A percentile compares a stretch with the other conserved stretches of the same genome.
Conservation (phyloP, 2,888 invertebrate species). For the Lamellibrachia satsuma region DNA sequence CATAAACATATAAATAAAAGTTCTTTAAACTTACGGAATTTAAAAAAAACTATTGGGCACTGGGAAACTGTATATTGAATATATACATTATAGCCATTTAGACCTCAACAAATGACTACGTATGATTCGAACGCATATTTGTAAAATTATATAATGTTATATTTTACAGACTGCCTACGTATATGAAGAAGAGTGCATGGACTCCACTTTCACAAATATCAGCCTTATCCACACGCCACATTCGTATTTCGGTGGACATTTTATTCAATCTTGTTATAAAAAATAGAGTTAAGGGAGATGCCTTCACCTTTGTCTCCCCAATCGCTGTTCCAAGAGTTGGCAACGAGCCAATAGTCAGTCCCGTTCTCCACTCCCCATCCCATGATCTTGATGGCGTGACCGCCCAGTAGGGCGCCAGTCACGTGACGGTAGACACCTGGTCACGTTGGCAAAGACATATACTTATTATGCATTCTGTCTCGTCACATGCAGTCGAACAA, state of each 20-base stretch:
- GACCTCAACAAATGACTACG: no score
- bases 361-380: constrained; percentile 88
- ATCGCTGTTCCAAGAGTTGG: constrained; percentile 92
- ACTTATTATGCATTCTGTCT: not conserved
- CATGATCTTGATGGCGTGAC: constrained; percentile 86
- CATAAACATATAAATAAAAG: no score
- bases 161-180: no score
- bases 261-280: not conserved
- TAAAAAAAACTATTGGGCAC: no score
- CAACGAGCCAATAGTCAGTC: constrained; percentile 83
- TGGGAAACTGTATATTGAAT: no score
- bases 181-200: no score
- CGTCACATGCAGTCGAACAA: not conserved
- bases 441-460: not conserved
- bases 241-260: not conserved
- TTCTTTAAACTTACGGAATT: not conserved
- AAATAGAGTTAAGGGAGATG: not conserved
- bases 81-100: no score
- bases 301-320: constrained; percentile 79
- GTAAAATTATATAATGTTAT: no score
- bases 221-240: no score
- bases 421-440: constrained; percentile 80
- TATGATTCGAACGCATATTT: no score
- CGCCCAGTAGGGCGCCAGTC: constrained; percentile 78
- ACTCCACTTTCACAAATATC: no score